These are phyloP conservation scores for Drosophila gaucha DNA, from an alignment of 2,888 invertebrate genomes.

Conservation along the genomic window DNA sequence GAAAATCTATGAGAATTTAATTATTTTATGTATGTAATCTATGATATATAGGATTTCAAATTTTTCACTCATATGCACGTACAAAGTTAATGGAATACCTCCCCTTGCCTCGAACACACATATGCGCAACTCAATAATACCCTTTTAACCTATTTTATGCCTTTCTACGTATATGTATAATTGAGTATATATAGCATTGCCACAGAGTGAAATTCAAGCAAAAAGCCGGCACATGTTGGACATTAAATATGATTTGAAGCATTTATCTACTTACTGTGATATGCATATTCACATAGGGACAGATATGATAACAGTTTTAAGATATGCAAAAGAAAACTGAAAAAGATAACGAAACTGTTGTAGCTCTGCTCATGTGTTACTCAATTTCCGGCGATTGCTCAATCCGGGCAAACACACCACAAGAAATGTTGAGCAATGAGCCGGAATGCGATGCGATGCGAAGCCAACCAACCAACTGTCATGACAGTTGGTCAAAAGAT, in stretches of 20 bases:
- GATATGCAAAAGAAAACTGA: conserved; percentile 41
- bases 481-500: conserved; percentile 41
- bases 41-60: too few species aligned
- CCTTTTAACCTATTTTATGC: not conserved
- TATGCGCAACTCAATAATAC: not conserved
- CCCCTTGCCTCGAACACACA: not conserved
- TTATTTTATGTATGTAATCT: not conserved
- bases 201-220: not conserved
- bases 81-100: not conserved
- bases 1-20: too few species aligned
- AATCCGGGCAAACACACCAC: conserved; percentile 18
- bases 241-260: conserved; percentile 21
- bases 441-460: conserved; percentile 27
- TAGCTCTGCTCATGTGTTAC: conserved; percentile 47
- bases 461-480: conserved; percentile 31
- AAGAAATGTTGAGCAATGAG: conserved; percentile 54
- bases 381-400: conserved; percentile 62
- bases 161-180: not conserved
- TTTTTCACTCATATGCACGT: too few species aligned
- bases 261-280: conserved; percentile 32
- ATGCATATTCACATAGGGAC: conserved; percentile 35
- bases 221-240: conserved; percentile 20
- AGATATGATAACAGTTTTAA: conserved; percentile 50
- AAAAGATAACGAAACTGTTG: conserved; percentile 15
- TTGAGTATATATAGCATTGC: not conserved